These are phyloP conservation scores for Drosophila tanythrix DNA, from an alignment of 2,888 invertebrate species.

Conservation along the genomic window DNA sequence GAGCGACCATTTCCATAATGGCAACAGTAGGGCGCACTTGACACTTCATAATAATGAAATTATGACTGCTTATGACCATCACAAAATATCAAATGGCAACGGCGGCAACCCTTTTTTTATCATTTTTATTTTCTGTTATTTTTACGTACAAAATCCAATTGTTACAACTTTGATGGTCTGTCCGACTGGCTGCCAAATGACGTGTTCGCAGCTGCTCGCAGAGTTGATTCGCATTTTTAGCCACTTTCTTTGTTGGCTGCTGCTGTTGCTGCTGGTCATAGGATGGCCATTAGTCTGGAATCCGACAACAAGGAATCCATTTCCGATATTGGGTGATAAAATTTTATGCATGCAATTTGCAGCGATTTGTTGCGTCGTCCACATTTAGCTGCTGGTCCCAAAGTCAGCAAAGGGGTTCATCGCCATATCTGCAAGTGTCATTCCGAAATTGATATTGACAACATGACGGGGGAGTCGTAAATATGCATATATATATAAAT, in stretches of 20 bases:
- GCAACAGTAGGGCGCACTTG: conserved; percentile 57
- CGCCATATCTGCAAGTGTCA: conserved; percentile 46
- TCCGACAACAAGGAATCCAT: conserved; percentile 73
- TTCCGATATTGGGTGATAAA: conserved; percentile 82
- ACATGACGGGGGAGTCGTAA: conserved; percentile 70
- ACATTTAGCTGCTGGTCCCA: conserved; percentile 5
- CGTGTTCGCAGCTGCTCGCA: conserved; percentile 41
- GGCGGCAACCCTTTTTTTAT: conserved; percentile 48
- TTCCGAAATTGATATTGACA: conserved; percentile 77
- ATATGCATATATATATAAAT: conserved; percentile 56
- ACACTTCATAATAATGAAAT: conserved; percentile 79
- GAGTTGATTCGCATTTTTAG: conserved; percentile 8
- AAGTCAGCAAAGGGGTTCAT: conserved; percentile 33
- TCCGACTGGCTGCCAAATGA: conserved; percentile 50
- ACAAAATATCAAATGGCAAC: conserved; percentile 44
- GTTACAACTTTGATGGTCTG: conserved; percentile 47
- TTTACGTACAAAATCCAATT: conserved; percentile 37
- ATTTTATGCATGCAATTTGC: conserved; percentile 80
- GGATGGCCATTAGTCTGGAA: conserved; percentile 74
- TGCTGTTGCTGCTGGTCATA: conserved; percentile 48
- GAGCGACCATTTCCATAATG: conserved; percentile 64
- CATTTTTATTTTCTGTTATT: conserved; percentile 28
- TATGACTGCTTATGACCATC: conserved; percentile 74
- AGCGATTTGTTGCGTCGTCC: conserved; percentile 76
- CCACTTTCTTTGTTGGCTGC: conserved; percentile 51